phyloP scores from a whole-genome alignment of 2,113 vertebrate genomes.

The Cichladusa arquata region DNA sequence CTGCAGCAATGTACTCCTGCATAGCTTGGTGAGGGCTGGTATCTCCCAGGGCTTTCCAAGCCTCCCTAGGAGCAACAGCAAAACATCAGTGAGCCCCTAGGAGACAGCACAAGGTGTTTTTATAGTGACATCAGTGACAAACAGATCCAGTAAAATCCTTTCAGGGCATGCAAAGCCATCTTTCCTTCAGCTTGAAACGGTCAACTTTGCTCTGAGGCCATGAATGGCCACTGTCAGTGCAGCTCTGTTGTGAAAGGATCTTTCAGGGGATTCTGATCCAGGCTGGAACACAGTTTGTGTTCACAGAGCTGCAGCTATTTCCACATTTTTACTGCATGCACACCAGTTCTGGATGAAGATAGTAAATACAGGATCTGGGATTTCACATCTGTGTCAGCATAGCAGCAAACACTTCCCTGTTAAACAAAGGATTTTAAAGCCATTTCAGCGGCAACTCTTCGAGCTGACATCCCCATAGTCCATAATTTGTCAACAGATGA shows the following conservation, averaged over 20 bases:
- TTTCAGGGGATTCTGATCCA: not conserved
- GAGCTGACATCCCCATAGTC: not conserved
- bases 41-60: conserved; percentile 93
- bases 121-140: not conserved
- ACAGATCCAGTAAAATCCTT: not conserved
- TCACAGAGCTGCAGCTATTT: not conserved
- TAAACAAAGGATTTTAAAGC: not conserved
- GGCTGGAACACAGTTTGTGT: not conserved
- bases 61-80: conserved; percentile 80
- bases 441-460: not conserved
- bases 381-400: not conserved
- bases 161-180: not conserved
- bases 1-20: conserved; percentile 89
- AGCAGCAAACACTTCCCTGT: not conserved
- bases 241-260: not conserved
- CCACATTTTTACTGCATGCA: not conserved
- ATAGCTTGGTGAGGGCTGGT: conserved; percentile 88
- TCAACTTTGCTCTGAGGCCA: not conserved
- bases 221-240: not conserved
- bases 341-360: not conserved
- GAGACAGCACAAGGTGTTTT: not conserved
- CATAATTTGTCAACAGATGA: not conserved
- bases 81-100: not conserved
- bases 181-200: not conserved
- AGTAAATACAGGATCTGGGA: not conserved